Evolutionary conservation across 2,113 vertebrate genomes (phyloP).

Genomic region (Ptyas mucosa): DNA sequence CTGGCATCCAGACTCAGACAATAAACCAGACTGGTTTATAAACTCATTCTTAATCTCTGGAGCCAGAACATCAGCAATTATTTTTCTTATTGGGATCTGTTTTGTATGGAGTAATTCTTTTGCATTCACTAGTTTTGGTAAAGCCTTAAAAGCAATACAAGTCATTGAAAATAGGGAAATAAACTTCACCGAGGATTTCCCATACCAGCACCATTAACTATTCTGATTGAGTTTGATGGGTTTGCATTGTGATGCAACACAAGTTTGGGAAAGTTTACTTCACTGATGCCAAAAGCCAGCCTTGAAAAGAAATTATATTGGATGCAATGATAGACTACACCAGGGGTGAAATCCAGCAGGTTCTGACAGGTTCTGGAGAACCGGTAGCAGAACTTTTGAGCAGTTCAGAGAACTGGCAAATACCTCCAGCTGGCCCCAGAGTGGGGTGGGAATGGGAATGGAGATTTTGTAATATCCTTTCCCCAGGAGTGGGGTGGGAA

Average conservation of each 20-base stretch:
- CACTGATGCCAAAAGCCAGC: not conserved
- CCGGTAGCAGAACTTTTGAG: too few relatives aligned
- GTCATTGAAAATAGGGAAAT: not conserved
- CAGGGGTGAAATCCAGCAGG: too few relatives aligned
- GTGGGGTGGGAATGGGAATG: too few relatives aligned
- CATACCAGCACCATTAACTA: not conserved
- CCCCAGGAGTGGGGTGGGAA: too few relatives aligned
- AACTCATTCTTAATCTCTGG: not conserved
- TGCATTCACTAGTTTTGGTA: not conserved
- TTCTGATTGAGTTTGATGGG: not conserved
- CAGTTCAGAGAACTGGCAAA: too few relatives aligned
- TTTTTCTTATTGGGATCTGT: not conserved
- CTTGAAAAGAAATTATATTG: not conserved
- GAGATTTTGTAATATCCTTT: too few relatives aligned
- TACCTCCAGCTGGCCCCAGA: too few relatives aligned
- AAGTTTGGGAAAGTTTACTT: not conserved
- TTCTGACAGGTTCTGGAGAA: too few relatives aligned
- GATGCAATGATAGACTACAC: not conserved
- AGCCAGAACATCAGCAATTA: not conserved
- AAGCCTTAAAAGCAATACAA: not conserved
- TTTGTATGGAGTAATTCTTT: not conserved
- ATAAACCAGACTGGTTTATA: not conserved
- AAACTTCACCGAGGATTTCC: not conserved
- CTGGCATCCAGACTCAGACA: not conserved
- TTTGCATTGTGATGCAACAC: not conserved